Evolutionary conservation across 2,888 invertebrate species (phyloP), one percentile per base, ranked within the genome.

Genomic region (Drosophila anomalata): DNA sequence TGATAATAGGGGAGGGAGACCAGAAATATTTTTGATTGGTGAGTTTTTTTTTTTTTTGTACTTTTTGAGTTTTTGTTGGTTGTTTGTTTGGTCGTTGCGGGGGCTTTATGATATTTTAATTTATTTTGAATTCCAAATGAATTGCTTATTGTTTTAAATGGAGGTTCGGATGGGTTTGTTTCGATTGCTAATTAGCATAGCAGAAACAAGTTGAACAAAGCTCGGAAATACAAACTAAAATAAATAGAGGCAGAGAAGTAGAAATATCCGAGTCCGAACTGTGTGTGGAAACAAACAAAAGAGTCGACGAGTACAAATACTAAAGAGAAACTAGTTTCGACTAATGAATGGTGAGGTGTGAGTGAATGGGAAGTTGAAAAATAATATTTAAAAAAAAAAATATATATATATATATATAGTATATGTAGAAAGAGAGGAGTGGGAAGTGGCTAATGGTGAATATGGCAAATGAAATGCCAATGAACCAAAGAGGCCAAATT

Each of bases 401-500:
- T n/a, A 55, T 29, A 42, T 9, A 36, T 12, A 46, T 56, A 41
- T 51, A 36, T 11, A 47, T 8, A 26, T 17, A 47, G 9, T 24
- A 29, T 36, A 12, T 17, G 17, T 9, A 42, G 41, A 42, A 7
- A 24, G 24, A 50, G 31, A 58, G 29, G 65, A 56, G 65, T 67
- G 63, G 63, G 66, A 63, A 63, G 66, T 63, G 47, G 29, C 63
- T 24, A 58, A 14, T 36, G 33, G 50, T 55, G 68, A 62, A 68
- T 67, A 72, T 61, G 70, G 71, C 72, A 61, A 72, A 82, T 70
- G 78, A 86, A 82, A 82, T 82, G 82, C 82, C 82, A 82, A 82
- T 82, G 82, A 82, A 82, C 82, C 82, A 82, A 75, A 80, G 82
- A 86, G 86, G 82, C 82, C 82, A 73, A 85, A 79, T 69, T 33